phyloP scores from a whole-genome alignment of 2,888 invertebrate species.

The Dioctria rufipes region DNA sequence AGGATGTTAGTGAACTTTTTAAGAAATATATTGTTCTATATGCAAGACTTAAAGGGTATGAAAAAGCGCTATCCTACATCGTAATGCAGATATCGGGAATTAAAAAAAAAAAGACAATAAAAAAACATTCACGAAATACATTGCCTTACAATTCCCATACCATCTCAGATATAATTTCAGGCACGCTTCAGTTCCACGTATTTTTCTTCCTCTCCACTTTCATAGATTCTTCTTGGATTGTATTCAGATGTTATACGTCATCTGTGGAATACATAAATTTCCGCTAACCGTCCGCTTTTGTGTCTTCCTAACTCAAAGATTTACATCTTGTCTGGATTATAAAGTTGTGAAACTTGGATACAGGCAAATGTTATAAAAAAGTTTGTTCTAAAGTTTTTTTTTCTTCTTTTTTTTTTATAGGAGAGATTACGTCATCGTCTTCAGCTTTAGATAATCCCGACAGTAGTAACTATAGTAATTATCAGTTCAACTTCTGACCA shows the following conservation, averaged over 20 bases:
- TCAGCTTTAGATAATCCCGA: background rate
- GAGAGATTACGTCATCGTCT: constrained; percentile 39
- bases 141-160: no score
- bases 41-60: no score
- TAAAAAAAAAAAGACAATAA: no score
- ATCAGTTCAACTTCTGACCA: constrained; percentile 22
- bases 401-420: background rate
- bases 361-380: constrained; percentile 33
- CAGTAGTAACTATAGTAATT: constrained; percentile 30
- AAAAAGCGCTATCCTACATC: no score
- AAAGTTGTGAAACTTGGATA: constrained; percentile 30
- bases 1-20: no score
- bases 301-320: background rate
- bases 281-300: background rate
- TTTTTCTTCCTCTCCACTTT: no score
- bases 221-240: no score
- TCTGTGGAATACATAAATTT: background rate
- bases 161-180: no score
- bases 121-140: no score
- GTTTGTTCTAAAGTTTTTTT: constrained; percentile 19
- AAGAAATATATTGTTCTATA: no score
- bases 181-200: no score
- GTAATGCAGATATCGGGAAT: no score
- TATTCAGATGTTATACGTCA: background rate
- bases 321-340: constrained; percentile 25